Conservation (phyloP, 2,888 invertebrate species). For the Embidobia sp. region DNA sequence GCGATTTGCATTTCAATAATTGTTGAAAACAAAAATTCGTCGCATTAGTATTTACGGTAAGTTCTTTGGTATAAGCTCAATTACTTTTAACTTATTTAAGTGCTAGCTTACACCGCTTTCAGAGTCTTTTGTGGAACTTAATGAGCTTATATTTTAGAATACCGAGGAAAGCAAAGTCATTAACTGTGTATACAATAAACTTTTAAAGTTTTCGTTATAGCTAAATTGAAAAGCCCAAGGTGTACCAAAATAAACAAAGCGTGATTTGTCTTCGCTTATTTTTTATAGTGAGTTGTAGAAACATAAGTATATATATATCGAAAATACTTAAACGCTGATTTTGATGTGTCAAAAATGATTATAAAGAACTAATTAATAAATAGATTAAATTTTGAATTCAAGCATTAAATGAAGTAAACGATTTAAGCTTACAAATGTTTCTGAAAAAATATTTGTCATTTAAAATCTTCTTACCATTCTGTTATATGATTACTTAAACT, state of each 20-base stretch:
- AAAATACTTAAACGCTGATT: too few relatives aligned
- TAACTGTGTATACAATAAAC: conserved; percentile 36
- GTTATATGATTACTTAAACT: too few relatives aligned
- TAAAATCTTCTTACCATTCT: too few relatives aligned
- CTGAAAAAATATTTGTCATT: too few relatives aligned
- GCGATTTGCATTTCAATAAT: conserved; percentile 4
- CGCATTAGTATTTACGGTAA: conserved; percentile 13
- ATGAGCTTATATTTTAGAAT: conserved; percentile 50
- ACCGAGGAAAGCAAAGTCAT: conserved; percentile 35
- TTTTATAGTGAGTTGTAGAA: too few relatives aligned
- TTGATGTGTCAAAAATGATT: too few relatives aligned
- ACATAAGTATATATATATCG: too few relatives aligned
- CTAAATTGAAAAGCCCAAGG: conserved; percentile 23
- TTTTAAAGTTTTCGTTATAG: conserved; percentile 34
- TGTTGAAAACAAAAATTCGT: conserved; percentile 1
- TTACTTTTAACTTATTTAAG: conserved; percentile 50
- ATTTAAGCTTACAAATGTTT: too few relatives aligned
- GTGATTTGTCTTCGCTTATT: too few relatives aligned
- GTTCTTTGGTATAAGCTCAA: conserved; percentile 38
- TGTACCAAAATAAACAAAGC: too few relatives aligned
- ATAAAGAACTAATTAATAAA: not conserved
- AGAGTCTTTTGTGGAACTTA: conserved; percentile 48
- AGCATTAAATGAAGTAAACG: too few relatives aligned
- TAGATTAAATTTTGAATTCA: too few relatives aligned
- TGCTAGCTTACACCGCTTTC: conserved; percentile 45